Base-by-base conservation (phyloP, 2,113 vertebrate species). In the Lutjanus erythropterus region DNA sequence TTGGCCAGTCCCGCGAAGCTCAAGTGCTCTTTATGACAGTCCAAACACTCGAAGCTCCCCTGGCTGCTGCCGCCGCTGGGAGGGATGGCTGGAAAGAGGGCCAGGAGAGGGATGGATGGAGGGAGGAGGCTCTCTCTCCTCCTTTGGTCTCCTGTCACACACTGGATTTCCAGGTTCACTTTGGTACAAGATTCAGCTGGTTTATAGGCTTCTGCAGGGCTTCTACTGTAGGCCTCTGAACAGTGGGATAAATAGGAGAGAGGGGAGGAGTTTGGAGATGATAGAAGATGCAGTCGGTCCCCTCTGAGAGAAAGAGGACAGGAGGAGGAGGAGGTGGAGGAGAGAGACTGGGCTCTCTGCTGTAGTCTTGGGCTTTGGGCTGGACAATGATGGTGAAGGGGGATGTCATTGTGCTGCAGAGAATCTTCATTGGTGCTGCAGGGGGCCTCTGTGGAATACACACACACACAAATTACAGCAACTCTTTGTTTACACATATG, bases 11-110 rank as follows among this genome's bases (percentile, higher is more conserved):
- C 64, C 1, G 62, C 41, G 42, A 65, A 78, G 64, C 62, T 77
- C 19, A 74, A 75, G 70, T 65, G 42, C 44, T 73, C 83, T 44
- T 56, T 71, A 15, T 49, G 71, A 62, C 71, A 80, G 67, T 71
- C 80, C 47, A 47, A 75, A 68, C 80, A 83, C 21, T 68, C 61
- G 5, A 68, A 62, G 53, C 41, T 46, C 25, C 39, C 53, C 18
- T 56, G 75, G 49, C 56, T 44, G n/a, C 58, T 23, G 37, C 58
- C 1, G 37, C 58, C 1, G 10, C 53, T 8, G 1, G 65, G 44
- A 27, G 44, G 44, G 35, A 41, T 9, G 35, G 42, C 33, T n/a
- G 85, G 85, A 39, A 86, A 80, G 33, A 86, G 35, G 21, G 69
- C 42, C 41, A 78, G 19, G 27, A 76, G 50, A 39, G 75, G 76